Evolutionary conservation across 2,113 vertebrate genomes (phyloP).

Genomic region (Pristiophorus japonicus): DNA sequence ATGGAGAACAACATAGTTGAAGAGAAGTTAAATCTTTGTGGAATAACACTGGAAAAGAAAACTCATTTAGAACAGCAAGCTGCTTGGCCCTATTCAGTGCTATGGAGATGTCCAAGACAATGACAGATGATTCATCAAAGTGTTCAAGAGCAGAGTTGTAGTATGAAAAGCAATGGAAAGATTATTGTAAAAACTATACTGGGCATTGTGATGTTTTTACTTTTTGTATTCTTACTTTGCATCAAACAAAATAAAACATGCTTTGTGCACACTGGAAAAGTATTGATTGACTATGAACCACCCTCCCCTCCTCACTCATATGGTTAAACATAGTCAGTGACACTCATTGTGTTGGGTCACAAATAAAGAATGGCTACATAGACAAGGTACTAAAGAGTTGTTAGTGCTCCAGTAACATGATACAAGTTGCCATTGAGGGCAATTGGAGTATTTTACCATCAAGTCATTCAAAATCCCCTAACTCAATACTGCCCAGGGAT

Average conservation of each 20-base stretch:
- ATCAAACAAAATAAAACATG: neutral
- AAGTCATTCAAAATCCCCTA: neutral
- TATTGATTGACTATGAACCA: neutral
- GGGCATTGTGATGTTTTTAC: neutral
- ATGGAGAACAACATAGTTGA: neutral
- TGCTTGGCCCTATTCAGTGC: too few species aligned
- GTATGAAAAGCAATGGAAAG: neutral
- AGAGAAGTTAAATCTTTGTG: too few species aligned
- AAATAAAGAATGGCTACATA: too few species aligned
- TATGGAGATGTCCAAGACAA: too few species aligned
- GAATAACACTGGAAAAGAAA: too few species aligned
- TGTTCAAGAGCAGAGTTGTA: neutral
- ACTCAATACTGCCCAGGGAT: neutral
- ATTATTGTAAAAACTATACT: neutral
- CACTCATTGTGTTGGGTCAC: too few species aligned
- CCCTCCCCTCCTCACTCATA: neutral
- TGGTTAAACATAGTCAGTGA: neutral
- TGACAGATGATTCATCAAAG: neutral
- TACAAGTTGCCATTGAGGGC: neutral
- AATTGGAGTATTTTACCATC: neutral
- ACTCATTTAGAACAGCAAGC: too few species aligned
- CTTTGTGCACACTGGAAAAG: too few species aligned
- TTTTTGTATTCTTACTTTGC: neutral
- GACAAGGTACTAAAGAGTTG: neutral
- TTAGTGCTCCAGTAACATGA: neutral